These are phyloP conservation scores for Cinclus cinclus DNA, from an alignment of 2,113 vertebrate genomes.

Conservation along the genomic window DNA sequence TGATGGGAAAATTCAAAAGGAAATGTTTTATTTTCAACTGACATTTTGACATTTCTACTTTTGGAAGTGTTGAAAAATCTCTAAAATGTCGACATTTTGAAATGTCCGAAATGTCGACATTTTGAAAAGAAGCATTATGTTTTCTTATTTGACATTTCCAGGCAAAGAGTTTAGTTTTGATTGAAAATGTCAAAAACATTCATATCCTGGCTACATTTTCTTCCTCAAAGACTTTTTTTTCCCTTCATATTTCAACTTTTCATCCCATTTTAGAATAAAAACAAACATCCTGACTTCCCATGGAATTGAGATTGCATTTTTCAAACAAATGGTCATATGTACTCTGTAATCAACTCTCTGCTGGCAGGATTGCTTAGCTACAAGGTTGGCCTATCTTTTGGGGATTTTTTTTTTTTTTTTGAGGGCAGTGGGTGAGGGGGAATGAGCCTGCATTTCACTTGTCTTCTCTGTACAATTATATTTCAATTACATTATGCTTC, in stretches of 20 bases:
- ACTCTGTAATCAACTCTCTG: neutral
- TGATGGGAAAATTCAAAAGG: conserved; percentile 58
- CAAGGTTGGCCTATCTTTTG: neutral
- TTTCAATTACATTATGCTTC: conserved; percentile 8
- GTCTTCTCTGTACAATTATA: neutral
- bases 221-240: conserved; percentile 51
- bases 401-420: neutral
- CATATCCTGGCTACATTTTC: conserved; percentile 63
- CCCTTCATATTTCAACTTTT: conserved; percentile 58
- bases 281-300: conserved; percentile 63
- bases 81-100: conserved; percentile 62
- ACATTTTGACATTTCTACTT: conserved; percentile 68
- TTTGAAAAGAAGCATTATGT: conserved; percentile 68
- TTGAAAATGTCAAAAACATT: conserved; percentile 71
- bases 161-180: conserved; percentile 68
- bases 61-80: conserved; percentile 63
- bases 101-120: conserved; percentile 65
- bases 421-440: neutral
- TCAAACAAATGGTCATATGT: conserved; percentile 38
- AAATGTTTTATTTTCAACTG: conserved; percentile 60
- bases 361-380: neutral
- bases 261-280: conserved; percentile 61
- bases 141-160: conserved; percentile 71
- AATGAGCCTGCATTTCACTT: neutral
- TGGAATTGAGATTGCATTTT: conserved; percentile 39